A percentile compares a stretch with the other conserved stretches of the same genome.
phyloP scores from a whole-genome alignment of 2,113 vertebrate species.

The Myxocyprinus asiaticus region DNA sequence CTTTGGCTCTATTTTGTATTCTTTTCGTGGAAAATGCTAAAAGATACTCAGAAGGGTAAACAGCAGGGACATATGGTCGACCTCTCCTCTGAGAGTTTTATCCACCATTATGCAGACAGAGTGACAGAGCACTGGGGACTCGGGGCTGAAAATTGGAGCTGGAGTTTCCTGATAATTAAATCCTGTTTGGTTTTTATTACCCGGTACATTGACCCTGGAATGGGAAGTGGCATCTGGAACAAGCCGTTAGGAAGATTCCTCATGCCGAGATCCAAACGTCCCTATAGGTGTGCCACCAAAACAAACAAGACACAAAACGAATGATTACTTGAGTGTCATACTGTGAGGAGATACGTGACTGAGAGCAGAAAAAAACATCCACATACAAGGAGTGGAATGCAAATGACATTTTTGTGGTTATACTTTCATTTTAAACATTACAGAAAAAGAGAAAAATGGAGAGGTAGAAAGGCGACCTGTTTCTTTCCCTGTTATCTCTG shows the following conservation, averaged over 20 bases:
- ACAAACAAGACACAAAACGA: constrained; percentile 46
- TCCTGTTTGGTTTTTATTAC: constrained; percentile 42
- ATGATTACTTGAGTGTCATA: constrained; percentile 4
- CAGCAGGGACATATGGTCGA: constrained; percentile 31
- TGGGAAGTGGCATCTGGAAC: constrained; percentile 37
- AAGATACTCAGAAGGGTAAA: constrained; percentile 7
- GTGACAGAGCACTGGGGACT: constrained; percentile 18
- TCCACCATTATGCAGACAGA: not conserved
- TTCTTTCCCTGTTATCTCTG: constrained; percentile 64
- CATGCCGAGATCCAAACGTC: not conserved
- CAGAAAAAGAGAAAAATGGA: not conserved
- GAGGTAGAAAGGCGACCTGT: constrained; percentile 50
- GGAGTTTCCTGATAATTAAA: constrained; percentile 47
- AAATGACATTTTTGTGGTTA: constrained; percentile 14
- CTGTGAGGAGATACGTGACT: constrained; percentile 36
- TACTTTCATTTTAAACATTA: constrained; percentile 1
- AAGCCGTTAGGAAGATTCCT: constrained; percentile 27
- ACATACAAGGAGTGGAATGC: constrained; percentile 12
- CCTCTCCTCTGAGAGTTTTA: constrained; percentile 45
- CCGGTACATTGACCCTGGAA: not conserved
- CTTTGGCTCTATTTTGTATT: too few relatives aligned
- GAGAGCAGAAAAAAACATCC: constrained; percentile 25
- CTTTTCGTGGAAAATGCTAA: too few relatives aligned
- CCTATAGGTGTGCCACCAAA: constrained; percentile 37
- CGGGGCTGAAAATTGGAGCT: constrained; percentile 35